Evolutionary conservation across 1,140 invertebrate species (phyloP).

Genomic region (Piezodorus guildinii): DNA sequence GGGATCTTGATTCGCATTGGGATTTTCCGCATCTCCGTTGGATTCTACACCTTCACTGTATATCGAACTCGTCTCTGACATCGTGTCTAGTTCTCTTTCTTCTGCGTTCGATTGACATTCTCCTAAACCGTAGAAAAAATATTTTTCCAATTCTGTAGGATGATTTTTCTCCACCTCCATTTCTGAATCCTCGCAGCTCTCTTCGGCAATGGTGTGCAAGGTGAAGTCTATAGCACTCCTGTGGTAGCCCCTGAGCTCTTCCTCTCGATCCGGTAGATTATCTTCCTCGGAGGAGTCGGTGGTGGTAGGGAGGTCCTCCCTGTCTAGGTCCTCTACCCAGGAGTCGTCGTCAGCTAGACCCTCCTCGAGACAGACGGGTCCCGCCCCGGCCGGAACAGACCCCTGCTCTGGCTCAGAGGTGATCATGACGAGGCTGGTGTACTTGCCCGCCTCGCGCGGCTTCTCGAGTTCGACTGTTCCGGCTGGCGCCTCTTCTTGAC

Average conservation of each 20-base stretch:
- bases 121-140: conserved; percentile 76
- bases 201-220: conserved; percentile 84
- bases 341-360: conserved; percentile 75
- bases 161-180: conserved; percentile 44
- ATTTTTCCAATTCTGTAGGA: conserved; percentile 74
- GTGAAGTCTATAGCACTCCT: conserved; percentile 75
- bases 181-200: conserved; percentile 84
- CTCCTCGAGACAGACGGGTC: conserved; percentile 59
- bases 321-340: conserved; percentile 72
- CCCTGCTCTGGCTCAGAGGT: conserved; percentile 45
- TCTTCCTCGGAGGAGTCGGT: conserved; percentile 44
- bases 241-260: conserved; percentile 68
- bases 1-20: conserved; percentile 36
- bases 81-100: conserved; percentile 50
- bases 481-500: conserved; percentile 27
- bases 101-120: conserved; percentile 45
- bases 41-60: conserved; percentile 72
- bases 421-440: conserved; percentile 77
- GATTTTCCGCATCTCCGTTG: conserved; percentile 39
- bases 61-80: conserved; percentile 78
- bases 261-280: conserved; percentile 38
- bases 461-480: conserved; percentile 32
- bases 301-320: conserved; percentile 43
- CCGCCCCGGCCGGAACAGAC: conserved; percentile 34
- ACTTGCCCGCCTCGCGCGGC: conserved; percentile 47